phyloP scores from a whole-genome alignment of 1,140 invertebrate genomes.

The Eciton burchellii region DNA sequence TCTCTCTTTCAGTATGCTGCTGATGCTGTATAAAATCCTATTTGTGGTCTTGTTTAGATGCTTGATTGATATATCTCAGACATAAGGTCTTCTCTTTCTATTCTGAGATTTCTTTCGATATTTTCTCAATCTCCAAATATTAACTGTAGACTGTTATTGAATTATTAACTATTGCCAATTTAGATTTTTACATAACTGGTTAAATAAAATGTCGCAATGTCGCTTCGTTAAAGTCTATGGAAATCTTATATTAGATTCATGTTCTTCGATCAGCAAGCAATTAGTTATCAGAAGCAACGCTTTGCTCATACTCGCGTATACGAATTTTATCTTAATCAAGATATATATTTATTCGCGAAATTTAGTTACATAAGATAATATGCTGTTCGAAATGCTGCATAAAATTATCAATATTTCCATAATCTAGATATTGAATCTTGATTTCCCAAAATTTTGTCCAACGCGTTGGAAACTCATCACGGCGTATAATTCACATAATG shows the following conservation, averaged over 20 bases:
- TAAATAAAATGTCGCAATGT: no score
- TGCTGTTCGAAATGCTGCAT: not conserved
- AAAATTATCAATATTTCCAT: not conserved
- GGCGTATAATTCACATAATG: not conserved
- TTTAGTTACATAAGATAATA: not conserved
- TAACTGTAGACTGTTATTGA: no score
- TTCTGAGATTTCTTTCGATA: not conserved
- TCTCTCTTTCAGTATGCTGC: conserved; percentile 16
- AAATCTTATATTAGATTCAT: no score
- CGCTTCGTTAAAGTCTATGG: no score
- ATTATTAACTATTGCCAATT: not conserved
- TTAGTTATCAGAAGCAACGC: not conserved
- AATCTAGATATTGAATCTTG: conserved; percentile 17
- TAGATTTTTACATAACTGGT: no score
- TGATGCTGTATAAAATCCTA: not conserved
- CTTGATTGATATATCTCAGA: not conserved
- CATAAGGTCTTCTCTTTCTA: not conserved
- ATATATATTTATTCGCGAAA: not conserved
- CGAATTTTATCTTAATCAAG: not conserved
- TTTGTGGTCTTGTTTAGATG: not conserved
- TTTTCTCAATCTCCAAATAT: no score
- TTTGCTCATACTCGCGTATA: not conserved
- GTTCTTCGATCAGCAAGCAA: no score
- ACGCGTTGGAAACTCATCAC: not conserved
- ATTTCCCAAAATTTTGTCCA: not conserved